phyloP scores from a whole-genome alignment of 2,888 invertebrate genomes.

The Chrysomela aeneicollis region DNA sequence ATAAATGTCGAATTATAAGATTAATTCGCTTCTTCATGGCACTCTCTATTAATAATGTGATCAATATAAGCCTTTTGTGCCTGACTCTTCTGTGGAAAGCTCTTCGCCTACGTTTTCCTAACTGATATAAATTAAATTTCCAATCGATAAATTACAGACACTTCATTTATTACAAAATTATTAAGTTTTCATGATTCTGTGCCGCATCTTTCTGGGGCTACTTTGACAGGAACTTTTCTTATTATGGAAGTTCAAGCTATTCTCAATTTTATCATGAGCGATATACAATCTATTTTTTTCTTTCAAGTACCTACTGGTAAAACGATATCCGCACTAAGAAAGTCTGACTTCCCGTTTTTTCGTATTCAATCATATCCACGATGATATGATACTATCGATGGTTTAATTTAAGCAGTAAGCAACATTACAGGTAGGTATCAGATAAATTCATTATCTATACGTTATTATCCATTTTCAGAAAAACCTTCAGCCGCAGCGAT shows the following conservation, averaged over 20 bases:
- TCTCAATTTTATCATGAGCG: slow-evolving; percentile 17
- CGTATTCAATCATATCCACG: no score
- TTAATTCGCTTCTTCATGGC: slow-evolving; percentile 18
- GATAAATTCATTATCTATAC: no score
- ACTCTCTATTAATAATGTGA: slow-evolving; percentile 28
- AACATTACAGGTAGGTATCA: no score
- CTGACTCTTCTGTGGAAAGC: slow-evolving; percentile 10
- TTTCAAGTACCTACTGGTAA: no score
- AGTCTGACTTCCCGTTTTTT: no score
- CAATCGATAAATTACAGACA: slow-evolving; percentile 46
- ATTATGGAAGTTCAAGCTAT: neutral
- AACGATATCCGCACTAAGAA: no score
- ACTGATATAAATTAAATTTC: slow-evolving; percentile 36
- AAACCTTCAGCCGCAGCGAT: no score
- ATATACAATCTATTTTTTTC: no score
- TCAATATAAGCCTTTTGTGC: slow-evolving; percentile 35
- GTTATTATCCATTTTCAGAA: no score
- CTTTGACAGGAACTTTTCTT: neutral
- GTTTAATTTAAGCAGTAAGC: no score
- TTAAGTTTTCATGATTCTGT: slow-evolving; percentile 44
- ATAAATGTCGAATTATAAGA: slow-evolving; percentile 22
- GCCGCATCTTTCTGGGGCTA: neutral
- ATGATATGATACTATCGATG: no score
- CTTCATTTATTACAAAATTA: slow-evolving; percentile 48
- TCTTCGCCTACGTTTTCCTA: slow-evolving; percentile 5